A percentile compares a stretch with the other conserved stretches of the same genome.
These are phyloP conservation scores for Platycercus adscitus DNA, from an alignment of 2,113 vertebrate genomes.

Conservation along the genomic window DNA sequence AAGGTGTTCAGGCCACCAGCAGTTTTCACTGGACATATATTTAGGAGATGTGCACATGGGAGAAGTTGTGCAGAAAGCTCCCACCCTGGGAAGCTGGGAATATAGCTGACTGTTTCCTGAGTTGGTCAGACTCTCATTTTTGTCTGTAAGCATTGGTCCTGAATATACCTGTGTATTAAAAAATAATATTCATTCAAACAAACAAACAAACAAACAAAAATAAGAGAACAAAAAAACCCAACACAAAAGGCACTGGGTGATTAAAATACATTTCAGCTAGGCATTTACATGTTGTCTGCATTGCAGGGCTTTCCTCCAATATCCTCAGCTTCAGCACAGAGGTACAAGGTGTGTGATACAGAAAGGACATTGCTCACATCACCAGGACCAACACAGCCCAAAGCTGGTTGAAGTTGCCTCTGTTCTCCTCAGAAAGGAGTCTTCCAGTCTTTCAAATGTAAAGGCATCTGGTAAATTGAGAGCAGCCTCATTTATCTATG, in stretches of 20 bases:
- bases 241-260: not conserved
- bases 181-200: no score
- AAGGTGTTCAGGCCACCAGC: not conserved
- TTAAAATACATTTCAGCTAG: not conserved
- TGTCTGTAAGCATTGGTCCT: not conserved
- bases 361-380: not conserved
- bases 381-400: not conserved
- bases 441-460: not conserved
- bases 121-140: not conserved
- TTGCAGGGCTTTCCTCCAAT: not conserved
- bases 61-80: not conserved
- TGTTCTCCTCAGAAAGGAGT: not conserved
- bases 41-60: not conserved
- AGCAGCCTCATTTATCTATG: fast-evolving
- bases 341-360: not conserved
- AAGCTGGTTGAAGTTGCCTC: not conserved
- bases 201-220: not conserved
- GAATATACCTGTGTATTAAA: not conserved
- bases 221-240: not conserved
- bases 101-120: not conserved
- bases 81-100: not conserved
- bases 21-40: not conserved
- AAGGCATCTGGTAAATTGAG: not conserved
- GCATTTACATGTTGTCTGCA: not conserved
- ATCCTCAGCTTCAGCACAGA: not conserved